Evolutionary conservation across 2,888 invertebrate genomes (phyloP).

Genomic region (Caenorhabditis sp.): DNA sequence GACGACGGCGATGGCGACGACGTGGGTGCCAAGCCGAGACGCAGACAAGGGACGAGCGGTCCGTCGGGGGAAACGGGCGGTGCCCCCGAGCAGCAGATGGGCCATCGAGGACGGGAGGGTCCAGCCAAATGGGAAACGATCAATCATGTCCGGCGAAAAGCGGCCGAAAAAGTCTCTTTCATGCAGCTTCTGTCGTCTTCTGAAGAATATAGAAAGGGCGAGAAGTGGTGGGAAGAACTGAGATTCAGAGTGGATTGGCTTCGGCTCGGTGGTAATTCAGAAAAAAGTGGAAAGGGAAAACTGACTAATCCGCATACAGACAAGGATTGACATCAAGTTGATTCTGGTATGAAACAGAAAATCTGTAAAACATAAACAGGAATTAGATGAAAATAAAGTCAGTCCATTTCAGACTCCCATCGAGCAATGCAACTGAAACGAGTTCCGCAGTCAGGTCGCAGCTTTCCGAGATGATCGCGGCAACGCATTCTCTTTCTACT

Average conservation of each 20-base stretch:
- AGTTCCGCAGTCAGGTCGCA: constrained; percentile 5
- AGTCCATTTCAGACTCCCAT: constrained; percentile 41
- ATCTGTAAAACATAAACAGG: not conserved
- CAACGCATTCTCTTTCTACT: constrained; percentile 8
- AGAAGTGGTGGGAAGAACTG: not conserved
- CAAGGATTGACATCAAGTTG: too few relatives aligned
- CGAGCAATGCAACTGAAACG: constrained; percentile 22
- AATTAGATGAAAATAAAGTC: not conserved
- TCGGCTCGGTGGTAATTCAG: too few relatives aligned
- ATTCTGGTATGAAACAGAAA: too few relatives aligned
- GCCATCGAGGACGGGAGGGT: constrained; percentile 1
- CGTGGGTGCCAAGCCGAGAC: constrained; percentile 18
- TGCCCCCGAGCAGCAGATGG: constrained; percentile 33
- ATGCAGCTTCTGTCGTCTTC: constrained; percentile 1
- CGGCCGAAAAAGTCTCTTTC: not conserved
- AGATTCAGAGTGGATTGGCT: too few relatives aligned
- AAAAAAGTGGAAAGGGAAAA: too few relatives aligned
- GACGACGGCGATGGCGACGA: constrained; percentile 12
- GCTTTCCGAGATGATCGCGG: constrained; percentile 39
- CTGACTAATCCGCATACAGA: too few relatives aligned
- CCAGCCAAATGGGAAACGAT: constrained; percentile 49
- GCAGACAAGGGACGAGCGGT: constrained; percentile 7
- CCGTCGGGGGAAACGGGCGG: constrained; percentile 2
- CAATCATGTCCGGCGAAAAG: constrained; percentile 36
- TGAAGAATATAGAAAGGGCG: not conserved